phyloP scores from a whole-genome alignment of 2,888 invertebrate genomes.

The Drosophila gaucha region DNA sequence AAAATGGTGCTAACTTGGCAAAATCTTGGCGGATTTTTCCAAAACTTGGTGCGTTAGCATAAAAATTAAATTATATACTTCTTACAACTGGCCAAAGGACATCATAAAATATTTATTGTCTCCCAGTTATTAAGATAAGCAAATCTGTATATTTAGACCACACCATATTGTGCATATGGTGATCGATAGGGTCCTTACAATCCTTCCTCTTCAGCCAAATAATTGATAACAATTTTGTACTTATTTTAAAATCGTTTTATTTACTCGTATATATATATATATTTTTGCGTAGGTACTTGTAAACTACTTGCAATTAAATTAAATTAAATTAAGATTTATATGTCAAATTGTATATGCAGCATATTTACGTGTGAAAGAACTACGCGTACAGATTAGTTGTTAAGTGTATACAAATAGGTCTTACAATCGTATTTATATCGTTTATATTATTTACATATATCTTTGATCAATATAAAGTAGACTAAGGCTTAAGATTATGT shows the following conservation, averaged over 20 bases:
- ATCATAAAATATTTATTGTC: background rate
- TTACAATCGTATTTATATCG: slow-evolving; percentile 21
- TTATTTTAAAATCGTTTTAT: slow-evolving; percentile 64
- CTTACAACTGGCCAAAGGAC: background rate
- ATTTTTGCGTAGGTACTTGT: slow-evolving; percentile 58
- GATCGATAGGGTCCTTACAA: too few species aligned
- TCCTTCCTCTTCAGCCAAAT: background rate
- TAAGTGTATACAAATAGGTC: slow-evolving; percentile 35
- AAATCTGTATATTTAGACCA: too few species aligned
- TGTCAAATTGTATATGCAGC: slow-evolving; percentile 36
- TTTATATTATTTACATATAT: slow-evolving; percentile 61
- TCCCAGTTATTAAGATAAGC: background rate
- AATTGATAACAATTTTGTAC: background rate
- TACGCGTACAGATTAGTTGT: slow-evolving; percentile 35
- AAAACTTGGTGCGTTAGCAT: background rate
- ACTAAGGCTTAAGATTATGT: slow-evolving; percentile 57
- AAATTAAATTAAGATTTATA: slow-evolving; percentile 40
- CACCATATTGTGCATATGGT: too few species aligned
- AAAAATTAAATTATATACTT: too few species aligned
- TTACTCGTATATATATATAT: slow-evolving; percentile 49
- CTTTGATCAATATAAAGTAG: slow-evolving; percentile 71
- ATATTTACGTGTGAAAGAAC: slow-evolving; percentile 30
- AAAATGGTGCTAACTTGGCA: background rate
- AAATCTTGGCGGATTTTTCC: background rate
- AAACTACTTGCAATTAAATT: slow-evolving; percentile 60